Evolutionary conservation across 30 jellyfish, hydroid and myxozoan genomes (phyloP), one percentile per base, ranked within the genome.

Genomic region (Hydra vulgaris): DNA sequence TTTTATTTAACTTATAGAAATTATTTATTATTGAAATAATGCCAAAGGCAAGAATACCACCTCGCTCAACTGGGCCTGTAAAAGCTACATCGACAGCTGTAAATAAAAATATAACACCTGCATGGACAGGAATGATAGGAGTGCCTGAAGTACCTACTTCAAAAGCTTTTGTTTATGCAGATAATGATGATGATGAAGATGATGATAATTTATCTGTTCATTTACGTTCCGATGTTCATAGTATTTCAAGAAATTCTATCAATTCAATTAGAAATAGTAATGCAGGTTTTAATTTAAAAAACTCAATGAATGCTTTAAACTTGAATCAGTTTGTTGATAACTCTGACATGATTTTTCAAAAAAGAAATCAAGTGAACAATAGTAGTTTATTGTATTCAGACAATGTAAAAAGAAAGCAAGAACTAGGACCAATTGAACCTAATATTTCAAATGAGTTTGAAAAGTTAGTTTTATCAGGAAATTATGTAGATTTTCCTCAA

Each of bases 351-450:
- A 18, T 17, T 80, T 23, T 40, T 18, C 72, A n/a, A 70, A 67
- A 80, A 19, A 25, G 25, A 7, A 27, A 19, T 22, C 7, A 21
- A 5, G 7, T 73, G 72, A 73, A 22, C 0, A 21, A 21, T 22
- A 66, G 25, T 61, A 80, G 27, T 20, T 0, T 7, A 17, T 19
- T 27, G 18, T 20, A 23, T 19, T 80, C 70, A 1, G 83, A n/a
- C 19, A 80, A 27, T 72, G 79, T 17, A 1, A 72, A 55, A 22
- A 70, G 93, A 66, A 89, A 81, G 26, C 81, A 71, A n/a, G 67
- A 74, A 15, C 73, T 86, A 72, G 97, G 97, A 66, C 97, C 97
- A 4, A 70, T 26, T 26, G 90, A 82, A 26, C 97, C 97, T 21
- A 85, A 77, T 76, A 78, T 90, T 21, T 72, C 93, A 40, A 87